Base-by-base conservation (phyloP, 2,888 invertebrate genomes). In the Perdita meconis region DNA sequence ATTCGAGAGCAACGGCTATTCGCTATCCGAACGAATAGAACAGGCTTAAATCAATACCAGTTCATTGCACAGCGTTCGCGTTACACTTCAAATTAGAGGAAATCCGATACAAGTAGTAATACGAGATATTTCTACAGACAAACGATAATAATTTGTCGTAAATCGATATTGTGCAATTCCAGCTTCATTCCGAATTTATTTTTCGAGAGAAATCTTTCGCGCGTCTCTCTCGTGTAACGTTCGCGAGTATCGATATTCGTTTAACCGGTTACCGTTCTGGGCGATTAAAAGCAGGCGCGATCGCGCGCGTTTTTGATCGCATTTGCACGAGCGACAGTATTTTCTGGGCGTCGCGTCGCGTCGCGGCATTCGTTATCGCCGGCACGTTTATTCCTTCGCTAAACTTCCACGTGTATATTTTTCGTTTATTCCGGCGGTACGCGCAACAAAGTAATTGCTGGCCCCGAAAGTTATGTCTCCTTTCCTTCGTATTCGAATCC, bases 401-500 rank as follows among this genome's bases (percentile, higher is more conserved):
- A n/a, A 44, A 56, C 42, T 22, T 16, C 13, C 16, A 3, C n/a
- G 1, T 26, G 16, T 26, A 13, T 19, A 38, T 50, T 26, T 26
- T 22, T 36, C 50, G n/a, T 47, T 56, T 38, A 44, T 47, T 34
- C 40, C 61, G 10, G 8, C 19, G 26, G n/a, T 6, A 8, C 10
- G n/a, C 1, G 22, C 34, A 61, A 56, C 22, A 50, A 42, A 40
- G 47, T 61, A 56, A 61, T 56, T 63, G 72, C 19, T 34, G 47
- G 22, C 40, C 38, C 1, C 6, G 2, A 24, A 50, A 61, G 30
- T 73, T 61, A 53, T n/a, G 26, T 19, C 55, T 47, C 38, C 24
- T 56, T 51, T 40, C 73, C 16, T 30, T 36, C 53, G 44, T 53
- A 64, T 73, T 73, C 64, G 59, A 75, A 44, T 59, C 51, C 51